These are phyloP conservation scores for Oscheius sp. DNA, from an alignment of 2,888 invertebrate species.

Conservation along the genomic window DNA sequence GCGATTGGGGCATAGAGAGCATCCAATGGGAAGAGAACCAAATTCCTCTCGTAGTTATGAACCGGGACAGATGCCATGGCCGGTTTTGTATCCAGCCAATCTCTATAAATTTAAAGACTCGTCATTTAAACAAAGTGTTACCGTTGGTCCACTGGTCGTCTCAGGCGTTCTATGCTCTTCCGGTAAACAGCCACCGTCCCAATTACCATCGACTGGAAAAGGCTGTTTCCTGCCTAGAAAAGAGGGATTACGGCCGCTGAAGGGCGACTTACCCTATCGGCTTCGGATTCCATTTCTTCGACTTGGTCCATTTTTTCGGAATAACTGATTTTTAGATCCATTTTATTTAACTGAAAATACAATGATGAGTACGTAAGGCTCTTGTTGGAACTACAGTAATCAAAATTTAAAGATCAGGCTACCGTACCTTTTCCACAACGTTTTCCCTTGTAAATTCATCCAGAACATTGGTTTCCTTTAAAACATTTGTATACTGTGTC, in stretches of 20 bases:
- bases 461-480: constrained; percentile 33
- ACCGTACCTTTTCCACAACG: constrained; percentile 44
- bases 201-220: constrained; percentile 53
- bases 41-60: constrained; percentile 53
- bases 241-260: not conserved
- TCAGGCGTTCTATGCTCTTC: constrained; percentile 40
- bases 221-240: constrained; percentile 26
- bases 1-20: constrained; percentile 44
- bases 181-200: constrained; percentile 46
- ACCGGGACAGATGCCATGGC: constrained; percentile 46
- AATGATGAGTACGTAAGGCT: too few relatives aligned
- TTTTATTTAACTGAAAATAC: constrained; percentile 37
- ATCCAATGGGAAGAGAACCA: constrained; percentile 52
- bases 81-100: constrained; percentile 52
- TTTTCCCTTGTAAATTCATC: constrained; percentile 42
- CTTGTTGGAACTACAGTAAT: too few relatives aligned
- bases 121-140: not conserved
- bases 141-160: constrained; percentile 42
- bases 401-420: too few relatives aligned
- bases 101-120: constrained; percentile 18
- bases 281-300: constrained; percentile 47
- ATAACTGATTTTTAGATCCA: constrained; percentile 42
- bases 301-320: constrained; percentile 48
- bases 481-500: constrained; percentile 37
- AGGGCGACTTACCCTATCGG: constrained; percentile 33